Base-by-base conservation (phyloP, 1,140 invertebrate genomes). In the Drosophila pseudoananassae region DNA sequence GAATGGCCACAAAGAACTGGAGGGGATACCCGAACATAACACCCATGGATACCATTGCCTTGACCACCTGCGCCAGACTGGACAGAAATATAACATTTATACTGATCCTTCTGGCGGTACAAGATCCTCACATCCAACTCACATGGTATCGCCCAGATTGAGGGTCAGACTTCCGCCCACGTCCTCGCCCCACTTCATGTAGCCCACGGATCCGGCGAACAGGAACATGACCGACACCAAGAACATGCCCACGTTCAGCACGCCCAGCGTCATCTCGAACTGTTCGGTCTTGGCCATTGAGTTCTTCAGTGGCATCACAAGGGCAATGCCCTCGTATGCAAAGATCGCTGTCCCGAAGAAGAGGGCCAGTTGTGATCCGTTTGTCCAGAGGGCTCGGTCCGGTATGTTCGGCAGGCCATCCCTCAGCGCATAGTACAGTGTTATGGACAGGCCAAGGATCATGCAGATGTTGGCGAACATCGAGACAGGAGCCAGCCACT, bases 261-360 rank as follows among this genome's bases (percentile, higher is more conserved):
- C 97, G 1, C 97, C 97, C 4, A 95, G 89, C 3, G 94, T 92
- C 63, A 94, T 96, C 54, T 94, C 94, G 91, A 98, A 98, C 60
- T 94, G 94, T 63, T 93, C 92, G 0, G 97, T 96, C n/a, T 94
- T 94, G 74, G 94, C 94, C 97, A 98, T 98, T 89, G 97, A 95
- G 83, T 97, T 98, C 92, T 98, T 96, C 76, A 98, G 89, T 1
- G 97, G 97, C 68, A 98, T 92, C 40, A 97, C 96, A 92, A 96
- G 91, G 43, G 95, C 95, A 57, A 96, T 96, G 59, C 96, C 96
- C 91, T 96, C 96, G 76, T 96, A 97, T 29, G 96, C 95, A 79
- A 95, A 97, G 55, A 97, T 94, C 31, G 95, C 95, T 5, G 95
- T 96, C 46, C 95, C 95, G 76, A 96, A 96, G 89, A 94, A 97